A percentile compares a stretch with the other conserved stretches of the same genome.
Conservation (phyloP, 1,140 invertebrate species). For the Pogonomyrmex californicus region DNA sequence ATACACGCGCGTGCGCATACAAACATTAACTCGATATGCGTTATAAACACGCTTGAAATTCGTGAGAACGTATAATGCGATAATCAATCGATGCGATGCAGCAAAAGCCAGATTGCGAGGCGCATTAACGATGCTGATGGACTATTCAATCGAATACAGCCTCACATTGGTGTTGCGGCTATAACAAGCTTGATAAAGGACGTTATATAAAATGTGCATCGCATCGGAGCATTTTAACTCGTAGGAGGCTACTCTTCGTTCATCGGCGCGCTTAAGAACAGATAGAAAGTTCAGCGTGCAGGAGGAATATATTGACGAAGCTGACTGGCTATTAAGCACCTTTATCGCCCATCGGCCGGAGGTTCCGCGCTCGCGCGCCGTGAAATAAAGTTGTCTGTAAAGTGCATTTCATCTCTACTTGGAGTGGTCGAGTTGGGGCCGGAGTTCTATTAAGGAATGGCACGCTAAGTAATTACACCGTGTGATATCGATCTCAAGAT, state of each 20-base stretch:
- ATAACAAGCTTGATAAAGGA: conserved; percentile 46
- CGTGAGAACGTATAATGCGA: conserved; percentile 2
- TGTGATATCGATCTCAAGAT: conserved; percentile 42
- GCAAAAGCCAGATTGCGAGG: conserved; percentile 28
- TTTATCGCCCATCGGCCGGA: conserved; percentile 36
- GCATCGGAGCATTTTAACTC: neutral
- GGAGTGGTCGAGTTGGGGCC: conserved; percentile 18
- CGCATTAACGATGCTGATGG: conserved; percentile 58
- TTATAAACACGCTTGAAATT: conserved; percentile 24
- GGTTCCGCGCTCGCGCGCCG: conserved; percentile 22
- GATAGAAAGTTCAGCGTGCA: conserved; percentile 29
- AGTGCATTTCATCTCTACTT: conserved; percentile 57
- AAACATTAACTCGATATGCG: neutral
- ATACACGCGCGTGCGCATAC: no score
- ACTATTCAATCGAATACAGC: conserved; percentile 49
- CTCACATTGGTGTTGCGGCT: conserved; percentile 1
- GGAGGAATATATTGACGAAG: conserved; percentile 55
- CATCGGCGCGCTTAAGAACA: conserved; percentile 12
- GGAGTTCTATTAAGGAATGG: conserved; percentile 65
- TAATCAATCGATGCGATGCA: conserved; percentile 39
- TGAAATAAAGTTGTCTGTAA: conserved; percentile 57
- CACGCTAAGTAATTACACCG: conserved; percentile 66
- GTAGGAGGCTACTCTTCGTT: neutral
- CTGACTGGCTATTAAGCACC: conserved; percentile 58
- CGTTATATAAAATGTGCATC: conserved; percentile 38